Conservation (phyloP, 2,113 vertebrate genomes). For the Eira barbara region DNA sequence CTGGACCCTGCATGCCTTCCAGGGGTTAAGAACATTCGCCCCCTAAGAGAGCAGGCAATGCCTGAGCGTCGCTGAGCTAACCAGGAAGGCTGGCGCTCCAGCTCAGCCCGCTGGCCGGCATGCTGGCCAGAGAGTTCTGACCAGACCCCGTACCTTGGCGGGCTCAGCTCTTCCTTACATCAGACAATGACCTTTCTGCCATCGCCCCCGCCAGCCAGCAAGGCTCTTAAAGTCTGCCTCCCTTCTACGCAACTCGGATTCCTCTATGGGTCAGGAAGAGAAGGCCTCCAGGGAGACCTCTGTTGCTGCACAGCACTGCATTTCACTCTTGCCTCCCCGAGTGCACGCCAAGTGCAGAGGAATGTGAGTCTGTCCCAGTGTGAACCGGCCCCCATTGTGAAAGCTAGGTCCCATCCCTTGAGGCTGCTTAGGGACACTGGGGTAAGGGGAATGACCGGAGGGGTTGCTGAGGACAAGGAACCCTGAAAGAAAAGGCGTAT, state of each 20-base stretch:
- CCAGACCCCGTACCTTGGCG: no score
- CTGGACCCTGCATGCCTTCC: background rate
- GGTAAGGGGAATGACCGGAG: background rate
- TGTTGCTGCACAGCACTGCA: background rate
- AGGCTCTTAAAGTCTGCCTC: background rate
- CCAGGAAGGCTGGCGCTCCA: background rate
- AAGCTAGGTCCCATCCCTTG: background rate
- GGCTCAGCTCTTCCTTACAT: background rate
- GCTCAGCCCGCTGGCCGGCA: rapidly evolving
- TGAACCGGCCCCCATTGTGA: background rate
- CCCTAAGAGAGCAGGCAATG: background rate
- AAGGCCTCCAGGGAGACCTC: background rate
- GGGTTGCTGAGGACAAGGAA: background rate
- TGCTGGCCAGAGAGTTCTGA: background rate
- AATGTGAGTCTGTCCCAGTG: background rate
- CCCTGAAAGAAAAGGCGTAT: no score
- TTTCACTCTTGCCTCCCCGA: background rate
- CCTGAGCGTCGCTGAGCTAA: background rate
- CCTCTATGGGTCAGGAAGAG: background rate
- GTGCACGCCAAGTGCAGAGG: background rate
- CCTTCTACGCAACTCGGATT: background rate
- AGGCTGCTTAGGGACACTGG: background rate
- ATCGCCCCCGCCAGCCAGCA: background rate
- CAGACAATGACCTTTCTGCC: background rate
- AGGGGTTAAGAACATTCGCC: no score